Conservation (phyloP, 2,888 invertebrate genomes). For the Hartigia nigra region DNA sequence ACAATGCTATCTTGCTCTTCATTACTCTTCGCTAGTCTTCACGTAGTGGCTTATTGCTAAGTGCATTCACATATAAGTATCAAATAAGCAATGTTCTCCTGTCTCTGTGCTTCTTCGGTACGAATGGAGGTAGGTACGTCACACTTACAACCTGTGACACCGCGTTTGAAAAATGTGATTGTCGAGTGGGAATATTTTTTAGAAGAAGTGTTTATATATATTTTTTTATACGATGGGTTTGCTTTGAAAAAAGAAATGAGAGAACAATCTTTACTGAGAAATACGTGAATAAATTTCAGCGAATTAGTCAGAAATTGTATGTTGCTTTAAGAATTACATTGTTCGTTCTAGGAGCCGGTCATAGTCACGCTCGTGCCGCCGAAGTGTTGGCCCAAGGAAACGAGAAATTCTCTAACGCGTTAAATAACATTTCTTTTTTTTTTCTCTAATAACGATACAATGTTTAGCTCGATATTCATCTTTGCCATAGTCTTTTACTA, state of each 20-base stretch:
- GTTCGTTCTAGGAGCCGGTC: slow-evolving; percentile 56
- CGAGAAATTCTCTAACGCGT: slow-evolving; percentile 45
- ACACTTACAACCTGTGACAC: slow-evolving; percentile 9
- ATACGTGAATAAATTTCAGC: background rate
- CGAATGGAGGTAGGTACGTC: slow-evolving; percentile 60
- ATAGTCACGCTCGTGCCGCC: slow-evolving; percentile 59
- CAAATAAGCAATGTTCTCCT: slow-evolving; percentile 54
- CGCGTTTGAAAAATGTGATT: background rate
- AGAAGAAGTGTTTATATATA: background rate
- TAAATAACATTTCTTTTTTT: background rate
- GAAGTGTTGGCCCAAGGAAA: slow-evolving; percentile 58
- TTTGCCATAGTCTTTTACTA: slow-evolving; percentile 13
- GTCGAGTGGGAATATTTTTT: background rate
- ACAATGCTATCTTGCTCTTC: background rate
- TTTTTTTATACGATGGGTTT: background rate
- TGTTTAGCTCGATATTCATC: slow-evolving; percentile 9
- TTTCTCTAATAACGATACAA: background rate
- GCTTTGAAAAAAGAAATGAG: background rate
- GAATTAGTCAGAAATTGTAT: background rate
- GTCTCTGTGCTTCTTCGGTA: slow-evolving; percentile 59
- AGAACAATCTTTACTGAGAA: background rate
- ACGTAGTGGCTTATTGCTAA: background rate
- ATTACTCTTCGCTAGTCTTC: background rate
- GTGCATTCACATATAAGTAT: background rate
- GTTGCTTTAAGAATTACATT: slow-evolving; percentile 2